Conservation (phyloP, 2,113 vertebrate genomes). For the Microcebus griseorufus region DNA sequence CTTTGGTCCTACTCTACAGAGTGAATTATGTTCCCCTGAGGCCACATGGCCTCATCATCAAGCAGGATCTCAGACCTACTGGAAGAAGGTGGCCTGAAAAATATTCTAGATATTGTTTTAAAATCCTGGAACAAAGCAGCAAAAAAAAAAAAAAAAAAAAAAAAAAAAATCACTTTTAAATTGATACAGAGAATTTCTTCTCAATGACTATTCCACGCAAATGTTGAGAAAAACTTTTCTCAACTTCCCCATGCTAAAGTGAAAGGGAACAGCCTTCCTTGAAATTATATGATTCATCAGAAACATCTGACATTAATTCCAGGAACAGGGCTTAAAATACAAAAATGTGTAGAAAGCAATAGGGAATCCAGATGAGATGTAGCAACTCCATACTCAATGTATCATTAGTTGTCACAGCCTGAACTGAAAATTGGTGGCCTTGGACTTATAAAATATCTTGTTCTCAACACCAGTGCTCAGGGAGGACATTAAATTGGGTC, state of each 20-base stretch:
- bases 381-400: neutral
- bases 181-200: neutral
- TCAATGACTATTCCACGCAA: constrained; percentile 27
- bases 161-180: neutral
- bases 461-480: neutral
- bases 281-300: constrained; percentile 67
- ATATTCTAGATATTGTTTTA: neutral
- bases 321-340: constrained; percentile 29
- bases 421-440: neutral
- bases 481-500: neutral
- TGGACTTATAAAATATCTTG: neutral
- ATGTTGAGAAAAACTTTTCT: neutral
- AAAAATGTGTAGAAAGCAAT: constrained; percentile 49
- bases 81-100: neutral
- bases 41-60: neutral
- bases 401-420: neutral
- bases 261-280: constrained; percentile 48
- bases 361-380: constrained; percentile 30
- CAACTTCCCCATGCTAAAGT: constrained; percentile 7
- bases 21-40: neutral
- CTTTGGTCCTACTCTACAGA: neutral
- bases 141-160: too few species aligned
- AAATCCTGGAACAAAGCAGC: neutral
- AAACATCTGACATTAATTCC: constrained; percentile 73
- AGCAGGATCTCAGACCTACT: neutral